Evolutionary conservation across 1,140 invertebrate genomes (phyloP).

Genomic region (Drosophila repletoides): DNA sequence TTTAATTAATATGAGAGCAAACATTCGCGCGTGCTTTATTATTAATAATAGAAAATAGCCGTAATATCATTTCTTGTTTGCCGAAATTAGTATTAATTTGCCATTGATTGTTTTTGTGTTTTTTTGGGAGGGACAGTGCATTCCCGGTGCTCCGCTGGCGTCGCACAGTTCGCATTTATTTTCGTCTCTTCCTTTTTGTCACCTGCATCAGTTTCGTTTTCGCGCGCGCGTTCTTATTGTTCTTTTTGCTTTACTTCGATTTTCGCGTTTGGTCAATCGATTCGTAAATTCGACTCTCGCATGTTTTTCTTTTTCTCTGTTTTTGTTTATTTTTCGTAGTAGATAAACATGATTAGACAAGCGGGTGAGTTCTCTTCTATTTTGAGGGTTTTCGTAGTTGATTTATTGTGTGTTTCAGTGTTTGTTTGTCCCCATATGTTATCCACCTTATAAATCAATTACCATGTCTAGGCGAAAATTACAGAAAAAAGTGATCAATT

Average conservation of each 20-base stretch:
- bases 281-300: not conserved
- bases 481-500: no score
- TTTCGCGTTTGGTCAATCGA: slow-evolving; percentile 11
- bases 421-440: slow-evolving; percentile 2
- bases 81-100: not conserved
- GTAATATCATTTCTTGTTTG: slow-evolving; percentile 32
- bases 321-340: slow-evolving; percentile 1
- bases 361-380: slow-evolving; percentile 25
- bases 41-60: slow-evolving; percentile 38
- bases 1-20: slow-evolving; percentile 66
- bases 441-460: slow-evolving; percentile 32
- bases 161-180: slow-evolving; percentile 10
- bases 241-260: not conserved
- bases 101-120: no score
- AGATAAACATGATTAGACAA: slow-evolving; percentile 20
- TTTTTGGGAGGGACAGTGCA: no score
- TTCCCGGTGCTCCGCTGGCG: slow-evolving; percentile 11
- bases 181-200: not conserved
- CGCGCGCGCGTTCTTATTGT: not conserved
- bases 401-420: not conserved
- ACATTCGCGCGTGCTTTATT: slow-evolving; percentile 41
- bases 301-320: not conserved
- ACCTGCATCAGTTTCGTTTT: not conserved
- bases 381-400: not conserved
- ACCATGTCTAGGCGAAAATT: no score